Conservation (phyloP, 2,113 vertebrate genomes). For the Ancistrus triradiatus region DNA sequence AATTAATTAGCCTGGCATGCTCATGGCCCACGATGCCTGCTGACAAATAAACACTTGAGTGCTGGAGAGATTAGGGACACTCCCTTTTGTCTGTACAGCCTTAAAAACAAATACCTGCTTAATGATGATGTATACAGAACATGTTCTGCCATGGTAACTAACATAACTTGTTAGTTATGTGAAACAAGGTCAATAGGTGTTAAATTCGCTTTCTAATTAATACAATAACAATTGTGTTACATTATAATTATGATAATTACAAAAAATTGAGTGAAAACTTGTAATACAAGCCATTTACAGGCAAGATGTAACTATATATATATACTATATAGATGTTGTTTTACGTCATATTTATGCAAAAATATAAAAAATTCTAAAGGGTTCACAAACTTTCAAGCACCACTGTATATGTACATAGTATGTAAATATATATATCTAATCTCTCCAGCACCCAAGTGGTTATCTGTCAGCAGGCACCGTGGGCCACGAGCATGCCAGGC, state of each 20-base stretch:
- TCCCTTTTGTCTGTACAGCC: constrained; percentile 4
- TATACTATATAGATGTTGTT: too few relatives aligned
- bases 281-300: too few relatives aligned
- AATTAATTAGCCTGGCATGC: constrained; percentile 10
- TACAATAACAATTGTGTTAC: background rate
- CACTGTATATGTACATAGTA: too few relatives aligned
- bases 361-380: too few relatives aligned
- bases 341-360: too few relatives aligned
- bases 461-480: constrained; percentile 23
- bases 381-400: too few relatives aligned
- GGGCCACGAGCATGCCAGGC: background rate
- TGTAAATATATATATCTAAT: constrained; percentile 18
- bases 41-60: constrained; percentile 36
- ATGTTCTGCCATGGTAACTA: background rate
- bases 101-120: constrained; percentile 26
- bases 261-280: too few relatives aligned
- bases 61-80: constrained; percentile 30
- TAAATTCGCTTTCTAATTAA: background rate
- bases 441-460: constrained; percentile 28
- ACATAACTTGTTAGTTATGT: too few relatives aligned
- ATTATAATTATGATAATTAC: background rate
- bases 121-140: background rate
- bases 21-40: constrained; percentile 1
- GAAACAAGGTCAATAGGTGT: background rate
- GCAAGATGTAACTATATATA: too few relatives aligned